Base-by-base conservation (phyloP, 2,888 invertebrate genomes). In the Oxytorus armatus region DNA sequence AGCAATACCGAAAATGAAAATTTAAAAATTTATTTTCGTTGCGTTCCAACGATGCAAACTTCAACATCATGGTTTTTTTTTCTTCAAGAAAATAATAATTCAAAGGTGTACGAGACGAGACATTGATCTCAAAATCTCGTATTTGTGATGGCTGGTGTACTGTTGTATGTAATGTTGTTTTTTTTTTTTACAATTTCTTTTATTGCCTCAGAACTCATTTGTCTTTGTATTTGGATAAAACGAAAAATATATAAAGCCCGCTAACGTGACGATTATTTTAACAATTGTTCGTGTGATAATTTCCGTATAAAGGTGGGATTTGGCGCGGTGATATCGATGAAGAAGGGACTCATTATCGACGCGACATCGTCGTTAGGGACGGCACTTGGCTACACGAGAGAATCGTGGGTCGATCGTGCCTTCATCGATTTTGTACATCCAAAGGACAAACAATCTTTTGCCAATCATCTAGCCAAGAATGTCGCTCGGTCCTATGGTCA, bases 391-490 rank as follows among this genome's bases (percentile, higher is more conserved):
- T 97, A 95, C 88, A 96, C 96, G 0, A 95, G 95, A 84, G 96
- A 97, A 81, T 96, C 96, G 95, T 97, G 97, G 97, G 92, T 96
- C 36, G 97, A 97, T 2, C 93, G 96, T 66, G 96, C 96, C 0
- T 97, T 98, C 87, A 96, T 97, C 72, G 97, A 98, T 87, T 97
- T 97, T 88, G 94, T 98, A 0, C 97, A 97, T 91, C 95, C 96
- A 1, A 96, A 95, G 91, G 95, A 95, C 87, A 93, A 95, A 78
- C 93, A 94, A 68, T 95, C 95, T 0, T 96, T 98, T 89, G 95
- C 96, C 16, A 95, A 95, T 79, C 96, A 96, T 92, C 95, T 97
- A 75, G 95, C 95, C 0, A 95, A 93, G 0, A 95, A 95, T 39
- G 92, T 96, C 81, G 93, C 94, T 0, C 92, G 94, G 36, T 95